These are phyloP conservation scores for Yponomeuta cagnagella DNA, from an alignment of 2,888 invertebrate species.

Conservation along the genomic window DNA sequence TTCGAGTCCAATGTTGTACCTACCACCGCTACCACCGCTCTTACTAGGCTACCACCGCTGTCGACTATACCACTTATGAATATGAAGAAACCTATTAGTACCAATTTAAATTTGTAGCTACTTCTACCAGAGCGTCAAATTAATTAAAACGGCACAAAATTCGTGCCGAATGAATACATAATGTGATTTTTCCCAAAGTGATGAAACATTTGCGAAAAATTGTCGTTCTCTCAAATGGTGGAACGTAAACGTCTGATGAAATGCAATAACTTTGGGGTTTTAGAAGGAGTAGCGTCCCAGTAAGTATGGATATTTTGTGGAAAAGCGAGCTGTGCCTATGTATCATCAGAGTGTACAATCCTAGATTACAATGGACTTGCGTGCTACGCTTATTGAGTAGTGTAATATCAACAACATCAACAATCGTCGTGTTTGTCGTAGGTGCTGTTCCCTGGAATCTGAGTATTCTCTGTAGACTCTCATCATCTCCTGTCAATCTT, in stretches of 20 bases:
- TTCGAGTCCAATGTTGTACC: no score
- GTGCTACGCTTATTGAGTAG: neutral
- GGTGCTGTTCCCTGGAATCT: no score
- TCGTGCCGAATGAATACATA: neutral
- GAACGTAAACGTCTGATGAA: constrained; percentile 3
- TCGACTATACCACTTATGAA: no score
- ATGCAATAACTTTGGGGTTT: neutral
- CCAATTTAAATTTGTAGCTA: no score
- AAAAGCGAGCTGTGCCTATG: neutral
- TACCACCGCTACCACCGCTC: no score
- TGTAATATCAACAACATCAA: no score
- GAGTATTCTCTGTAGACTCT: no score
- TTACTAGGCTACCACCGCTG: no score
- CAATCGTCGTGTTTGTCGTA: no score
- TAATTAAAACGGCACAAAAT: neutral
- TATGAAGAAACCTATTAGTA: no score
- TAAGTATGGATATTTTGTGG: neutral
- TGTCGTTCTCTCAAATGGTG: neutral
- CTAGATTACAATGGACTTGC: neutral
- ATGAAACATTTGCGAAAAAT: neutral
- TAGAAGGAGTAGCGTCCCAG: neutral
- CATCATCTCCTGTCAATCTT: no score
- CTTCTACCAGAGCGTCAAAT: neutral
- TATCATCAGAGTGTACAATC: neutral
- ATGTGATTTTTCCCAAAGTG: neutral